Conservation (phyloP, 2,888 invertebrate genomes). For the Oscheius myriophilus region DNA sequence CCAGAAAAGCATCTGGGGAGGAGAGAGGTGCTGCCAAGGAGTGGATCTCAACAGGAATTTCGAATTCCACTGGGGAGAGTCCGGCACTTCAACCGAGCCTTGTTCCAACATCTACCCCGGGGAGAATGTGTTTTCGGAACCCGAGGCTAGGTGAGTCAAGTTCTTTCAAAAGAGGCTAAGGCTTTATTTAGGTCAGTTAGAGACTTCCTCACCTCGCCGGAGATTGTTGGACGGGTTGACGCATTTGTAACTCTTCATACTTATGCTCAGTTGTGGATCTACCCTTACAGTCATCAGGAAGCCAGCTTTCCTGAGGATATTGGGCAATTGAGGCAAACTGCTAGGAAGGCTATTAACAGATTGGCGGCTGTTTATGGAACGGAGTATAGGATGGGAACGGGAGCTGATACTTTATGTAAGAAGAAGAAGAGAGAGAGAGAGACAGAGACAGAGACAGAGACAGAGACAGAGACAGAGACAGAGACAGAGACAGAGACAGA, state of each 20-base stretch:
- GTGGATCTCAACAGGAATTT: constrained; percentile 70
- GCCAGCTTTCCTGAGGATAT: constrained; percentile 64
- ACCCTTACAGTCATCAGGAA: constrained; percentile 67
- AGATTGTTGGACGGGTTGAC: constrained; percentile 64
- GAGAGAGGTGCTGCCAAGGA: constrained; percentile 67
- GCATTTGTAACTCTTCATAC: constrained; percentile 70
- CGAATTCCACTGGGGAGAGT: constrained; percentile 70
- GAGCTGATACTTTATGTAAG: constrained; percentile 66
- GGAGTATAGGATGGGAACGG: constrained; percentile 66
- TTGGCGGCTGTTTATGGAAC: constrained; percentile 63
- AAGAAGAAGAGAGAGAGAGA: too few relatives aligned
- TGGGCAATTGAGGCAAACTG: constrained; percentile 60
- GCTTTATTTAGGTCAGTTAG: constrained; percentile 63
- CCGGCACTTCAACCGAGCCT: constrained; percentile 67
- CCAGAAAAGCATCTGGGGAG: constrained; percentile 59
- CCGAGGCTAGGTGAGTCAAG: constrained; percentile 61
- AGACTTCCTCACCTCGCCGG: constrained; percentile 57
- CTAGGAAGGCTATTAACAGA: constrained; percentile 56
- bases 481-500: too few relatives aligned
- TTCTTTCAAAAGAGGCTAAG: neutral
- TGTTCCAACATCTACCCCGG: constrained; percentile 70
- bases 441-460: too few relatives aligned
- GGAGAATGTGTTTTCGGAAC: constrained; percentile 68
- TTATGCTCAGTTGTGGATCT: constrained; percentile 70
- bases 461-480: too few relatives aligned